Evolutionary conservation across 2,797 vertebrate species (phyloP).

Genomic region (Gastrophryne carolinensis): DNA sequence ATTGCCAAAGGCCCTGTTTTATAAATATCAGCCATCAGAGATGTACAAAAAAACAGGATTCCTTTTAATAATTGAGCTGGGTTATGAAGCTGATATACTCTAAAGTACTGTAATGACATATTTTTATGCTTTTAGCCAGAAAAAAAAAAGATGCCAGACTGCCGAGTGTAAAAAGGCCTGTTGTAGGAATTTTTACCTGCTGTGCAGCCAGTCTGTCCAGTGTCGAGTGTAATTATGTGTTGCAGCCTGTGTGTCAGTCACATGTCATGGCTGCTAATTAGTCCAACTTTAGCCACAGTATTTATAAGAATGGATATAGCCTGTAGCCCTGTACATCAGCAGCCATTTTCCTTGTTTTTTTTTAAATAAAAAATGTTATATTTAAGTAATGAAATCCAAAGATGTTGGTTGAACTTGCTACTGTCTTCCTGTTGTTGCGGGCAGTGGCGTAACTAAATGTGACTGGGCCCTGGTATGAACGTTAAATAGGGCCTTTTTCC

Average conservation of each 20-base stretch:
- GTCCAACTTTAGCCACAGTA: background rate
- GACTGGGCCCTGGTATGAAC: too few species aligned
- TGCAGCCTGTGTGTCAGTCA: background rate
- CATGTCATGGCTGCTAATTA: conserved; percentile 1
- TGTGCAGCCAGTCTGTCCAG: background rate
- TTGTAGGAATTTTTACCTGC: conserved; percentile 17
- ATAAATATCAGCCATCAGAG: background rate
- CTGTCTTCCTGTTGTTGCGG: too few species aligned
- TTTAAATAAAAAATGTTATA: too few species aligned
- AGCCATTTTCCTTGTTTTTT: too few species aligned
- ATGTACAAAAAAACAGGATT: background rate
- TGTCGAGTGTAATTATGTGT: background rate
- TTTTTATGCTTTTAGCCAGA: background rate
- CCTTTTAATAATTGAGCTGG: background rate
- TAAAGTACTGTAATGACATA: background rate
- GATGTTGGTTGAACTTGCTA: too few species aligned
- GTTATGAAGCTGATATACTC: background rate
- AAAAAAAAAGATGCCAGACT: background rate
- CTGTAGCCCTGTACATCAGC: too few species aligned
- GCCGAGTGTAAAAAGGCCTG: conserved; percentile 4
- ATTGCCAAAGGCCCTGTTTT: background rate
- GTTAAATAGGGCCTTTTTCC: too few species aligned
- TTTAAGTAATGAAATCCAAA: too few species aligned
- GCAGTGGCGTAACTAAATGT: too few species aligned
- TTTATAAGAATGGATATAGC: too few species aligned